A percentile compares a stretch with the other conserved stretches of the same genome.
These are phyloP conservation scores for Eospalax fontanierii DNA, from an alignment of 2,797 vertebrate species.

Conservation along the genomic window DNA sequence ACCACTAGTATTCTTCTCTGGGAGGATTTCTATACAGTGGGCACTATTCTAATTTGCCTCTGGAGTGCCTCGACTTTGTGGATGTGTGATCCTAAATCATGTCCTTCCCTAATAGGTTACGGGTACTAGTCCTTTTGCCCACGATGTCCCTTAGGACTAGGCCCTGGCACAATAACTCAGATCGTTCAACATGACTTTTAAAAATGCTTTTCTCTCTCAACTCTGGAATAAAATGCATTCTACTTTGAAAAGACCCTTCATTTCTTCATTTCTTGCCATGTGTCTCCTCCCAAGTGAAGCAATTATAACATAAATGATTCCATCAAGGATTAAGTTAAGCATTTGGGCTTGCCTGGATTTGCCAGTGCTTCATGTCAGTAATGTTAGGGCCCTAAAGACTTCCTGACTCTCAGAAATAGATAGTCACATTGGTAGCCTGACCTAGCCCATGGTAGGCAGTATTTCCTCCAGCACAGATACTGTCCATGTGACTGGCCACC, in stretches of 20 bases:
- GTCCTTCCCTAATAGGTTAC: background rate
- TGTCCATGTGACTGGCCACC: background rate
- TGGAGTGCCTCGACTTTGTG: background rate
- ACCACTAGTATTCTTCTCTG: background rate
- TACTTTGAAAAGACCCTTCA: conserved; percentile 33
- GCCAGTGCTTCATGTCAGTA: background rate
- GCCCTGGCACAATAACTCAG: background rate
- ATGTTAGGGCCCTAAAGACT: background rate
- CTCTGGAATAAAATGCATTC: conserved; percentile 11
- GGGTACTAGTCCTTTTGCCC: background rate
- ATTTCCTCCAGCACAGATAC: background rate
- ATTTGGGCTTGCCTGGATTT: conserved; percentile 17
- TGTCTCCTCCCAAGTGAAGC: background rate
- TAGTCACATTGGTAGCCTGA: background rate
- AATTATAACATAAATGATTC: background rate
- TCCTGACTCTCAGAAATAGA: background rate
- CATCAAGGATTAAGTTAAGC: background rate
- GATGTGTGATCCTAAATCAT: background rate
- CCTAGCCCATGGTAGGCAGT: background rate
- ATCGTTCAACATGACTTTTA: background rate
- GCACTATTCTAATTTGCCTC: background rate
- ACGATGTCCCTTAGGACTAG: background rate
- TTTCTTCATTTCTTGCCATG: background rate
- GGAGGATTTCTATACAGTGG: background rate
- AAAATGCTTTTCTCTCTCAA: background rate